Evolutionary conservation across 2,888 invertebrate species (phyloP).

Genomic region (Tupiocoris notatus): DNA sequence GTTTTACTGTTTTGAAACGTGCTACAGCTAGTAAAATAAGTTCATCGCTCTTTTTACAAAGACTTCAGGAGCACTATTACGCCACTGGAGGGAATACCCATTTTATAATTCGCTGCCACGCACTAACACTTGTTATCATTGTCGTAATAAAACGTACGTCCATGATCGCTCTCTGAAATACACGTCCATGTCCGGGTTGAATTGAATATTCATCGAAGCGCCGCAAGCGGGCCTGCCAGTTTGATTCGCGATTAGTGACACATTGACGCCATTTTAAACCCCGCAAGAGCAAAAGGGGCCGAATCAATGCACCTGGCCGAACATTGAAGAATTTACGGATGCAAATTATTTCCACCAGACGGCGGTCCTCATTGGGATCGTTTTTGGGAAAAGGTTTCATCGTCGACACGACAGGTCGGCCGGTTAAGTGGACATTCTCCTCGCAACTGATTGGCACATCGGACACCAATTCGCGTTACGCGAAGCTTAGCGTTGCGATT

Average conservation of each 20-base stretch:
- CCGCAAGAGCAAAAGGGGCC: not conserved
- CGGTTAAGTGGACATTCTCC: constrained; percentile 17
- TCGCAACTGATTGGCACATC: constrained; percentile 20
- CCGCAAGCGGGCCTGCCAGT: not conserved
- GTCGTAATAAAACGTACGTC: too few species aligned
- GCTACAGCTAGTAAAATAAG: too few species aligned
- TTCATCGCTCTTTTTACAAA: too few species aligned
- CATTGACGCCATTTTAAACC: not conserved
- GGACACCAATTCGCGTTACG: not conserved
- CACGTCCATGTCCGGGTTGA: not conserved
- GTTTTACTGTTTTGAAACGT: too few species aligned
- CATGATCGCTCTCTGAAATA: not conserved
- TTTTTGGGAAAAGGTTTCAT: not conserved
- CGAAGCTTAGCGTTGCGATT: not conserved
- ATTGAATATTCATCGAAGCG: not conserved
- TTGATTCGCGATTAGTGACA: not conserved
- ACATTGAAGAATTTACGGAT: not conserved
- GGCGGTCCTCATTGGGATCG: not conserved
- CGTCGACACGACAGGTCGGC: not conserved
- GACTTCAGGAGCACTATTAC: too few species aligned
- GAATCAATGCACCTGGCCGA: not conserved
- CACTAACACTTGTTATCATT: too few species aligned
- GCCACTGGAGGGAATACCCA: too few species aligned
- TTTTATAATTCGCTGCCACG: too few species aligned
- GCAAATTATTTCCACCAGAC: not conserved